These are phyloP conservation scores for Platygyra sinensis DNA, from an alignment of 64 coral and sea anemone genomes.

Conservation along the genomic window DNA sequence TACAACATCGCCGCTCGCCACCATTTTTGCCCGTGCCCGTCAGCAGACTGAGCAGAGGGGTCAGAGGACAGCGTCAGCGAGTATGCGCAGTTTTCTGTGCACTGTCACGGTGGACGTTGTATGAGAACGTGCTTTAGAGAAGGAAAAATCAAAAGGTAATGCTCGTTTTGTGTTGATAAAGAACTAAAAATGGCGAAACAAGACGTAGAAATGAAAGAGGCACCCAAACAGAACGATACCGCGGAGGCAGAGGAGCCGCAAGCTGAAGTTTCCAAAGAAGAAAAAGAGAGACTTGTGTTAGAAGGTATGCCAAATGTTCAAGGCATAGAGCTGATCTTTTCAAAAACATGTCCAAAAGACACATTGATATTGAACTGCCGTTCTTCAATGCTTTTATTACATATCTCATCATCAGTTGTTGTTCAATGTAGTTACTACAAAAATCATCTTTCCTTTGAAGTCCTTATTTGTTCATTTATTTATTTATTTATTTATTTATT, in stretches of 20 bases:
- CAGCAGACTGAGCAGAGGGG: neutral
- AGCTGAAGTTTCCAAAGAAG: conserved; percentile 81
- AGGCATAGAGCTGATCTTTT: too few species aligned
- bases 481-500: too few species aligned
- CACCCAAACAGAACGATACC: conserved; percentile 50
- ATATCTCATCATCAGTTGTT: too few species aligned
- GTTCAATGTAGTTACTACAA: neutral
- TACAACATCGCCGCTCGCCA: neutral
- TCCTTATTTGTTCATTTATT: neutral
- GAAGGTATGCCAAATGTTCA: conserved; percentile 66
- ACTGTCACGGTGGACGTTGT: conserved; percentile 64
- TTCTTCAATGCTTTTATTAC: too few species aligned
- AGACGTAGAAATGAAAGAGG: conserved; percentile 95
- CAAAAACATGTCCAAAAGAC: too few species aligned
- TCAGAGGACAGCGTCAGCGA: conserved; percentile 15
- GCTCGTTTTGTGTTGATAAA: neutral
- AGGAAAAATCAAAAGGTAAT: conserved; percentile 27
- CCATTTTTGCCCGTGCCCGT: neutral
- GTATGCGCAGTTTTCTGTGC: conserved; percentile 35
- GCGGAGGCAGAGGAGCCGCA: conserved; percentile 52
- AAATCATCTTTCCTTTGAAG: neutral
- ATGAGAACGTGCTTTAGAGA: neutral
- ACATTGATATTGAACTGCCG: neutral
- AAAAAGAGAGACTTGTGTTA: conserved; percentile 84
- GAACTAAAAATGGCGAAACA: conserved; percentile 59